Evolutionary conservation across 2,888 invertebrate genomes (phyloP).

Genomic region (Microplitis deprimator): DNA sequence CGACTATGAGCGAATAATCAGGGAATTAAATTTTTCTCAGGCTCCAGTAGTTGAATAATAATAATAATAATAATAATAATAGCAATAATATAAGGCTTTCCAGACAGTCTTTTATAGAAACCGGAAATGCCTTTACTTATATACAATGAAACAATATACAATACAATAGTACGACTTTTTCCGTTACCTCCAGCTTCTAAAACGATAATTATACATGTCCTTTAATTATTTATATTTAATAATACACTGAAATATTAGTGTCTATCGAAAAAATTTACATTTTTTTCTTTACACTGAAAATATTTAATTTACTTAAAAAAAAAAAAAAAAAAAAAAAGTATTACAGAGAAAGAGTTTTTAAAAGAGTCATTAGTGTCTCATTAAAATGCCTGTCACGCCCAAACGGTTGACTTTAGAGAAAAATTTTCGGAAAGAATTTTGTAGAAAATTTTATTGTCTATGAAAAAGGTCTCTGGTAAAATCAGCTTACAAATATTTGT

Average conservation of each 20-base stretch:
- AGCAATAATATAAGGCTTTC: conserved; percentile 14
- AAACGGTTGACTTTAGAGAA: too few species aligned
- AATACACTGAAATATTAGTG: conserved; percentile 12
- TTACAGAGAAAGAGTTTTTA: too few species aligned
- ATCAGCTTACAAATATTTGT: too few species aligned
- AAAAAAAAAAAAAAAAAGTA: too few species aligned
- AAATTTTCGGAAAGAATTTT: too few species aligned
- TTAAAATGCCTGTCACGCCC: too few species aligned
- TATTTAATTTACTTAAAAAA: too few species aligned
- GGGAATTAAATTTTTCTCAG: conserved; percentile 30
- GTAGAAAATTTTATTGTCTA: too few species aligned
- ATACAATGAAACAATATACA: conserved; percentile 39
- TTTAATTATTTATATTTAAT: conserved; percentile 18
- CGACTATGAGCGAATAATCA: conserved; percentile 23
- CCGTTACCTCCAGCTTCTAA: conserved; percentile 34
- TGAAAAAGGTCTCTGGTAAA: too few species aligned
- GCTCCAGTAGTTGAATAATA: conserved; percentile 4
- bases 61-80: background rate
- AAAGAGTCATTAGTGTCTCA: too few species aligned
- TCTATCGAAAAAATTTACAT: conserved; percentile 1
- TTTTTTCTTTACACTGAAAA: background rate
- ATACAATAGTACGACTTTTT: conserved; percentile 21
- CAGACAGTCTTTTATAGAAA: conserved; percentile 28
- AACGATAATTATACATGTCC: conserved; percentile 11
- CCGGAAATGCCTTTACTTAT: conserved; percentile 31